Conservation (phyloP, 1,140 invertebrate genomes). For the Drosophila ercepeae region DNA sequence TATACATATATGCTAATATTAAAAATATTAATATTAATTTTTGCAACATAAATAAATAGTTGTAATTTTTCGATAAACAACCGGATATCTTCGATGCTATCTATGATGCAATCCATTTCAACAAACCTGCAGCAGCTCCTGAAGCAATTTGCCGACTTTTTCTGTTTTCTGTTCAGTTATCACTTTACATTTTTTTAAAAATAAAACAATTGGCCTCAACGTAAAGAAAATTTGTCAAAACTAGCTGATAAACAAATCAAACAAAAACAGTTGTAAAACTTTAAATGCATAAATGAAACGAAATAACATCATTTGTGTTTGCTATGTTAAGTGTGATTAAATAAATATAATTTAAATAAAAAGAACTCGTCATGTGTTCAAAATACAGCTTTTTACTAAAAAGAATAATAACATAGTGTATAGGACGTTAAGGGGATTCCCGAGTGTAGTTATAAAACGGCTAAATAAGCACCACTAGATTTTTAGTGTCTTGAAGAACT, state of each 20-base stretch:
- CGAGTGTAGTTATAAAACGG: not conserved
- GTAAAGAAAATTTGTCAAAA: conserved; percentile 35
- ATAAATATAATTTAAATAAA: conserved; percentile 79
- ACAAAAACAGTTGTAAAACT: conserved; percentile 66
- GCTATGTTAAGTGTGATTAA: conserved; percentile 78
- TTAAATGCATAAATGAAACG: conserved; percentile 65
- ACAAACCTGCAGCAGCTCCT: conserved; percentile 30
- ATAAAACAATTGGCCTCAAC: conserved; percentile 32
- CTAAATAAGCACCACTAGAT: not conserved
- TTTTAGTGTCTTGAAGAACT: not conserved
- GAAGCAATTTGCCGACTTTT: conserved; percentile 29
- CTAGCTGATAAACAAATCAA: conserved; percentile 48
- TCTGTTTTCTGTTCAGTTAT: conserved; percentile 41
- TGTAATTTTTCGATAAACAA: conserved; percentile 62
- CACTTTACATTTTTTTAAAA: conserved; percentile 31
- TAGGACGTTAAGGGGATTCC: no score
- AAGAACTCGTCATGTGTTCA: not conserved
- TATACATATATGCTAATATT: conserved; percentile 81
- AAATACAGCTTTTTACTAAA: not conserved
- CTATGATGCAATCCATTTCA: conserved; percentile 22
- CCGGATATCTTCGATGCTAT: conserved; percentile 33
- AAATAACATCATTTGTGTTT: conserved; percentile 66
- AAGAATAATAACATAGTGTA: not conserved
- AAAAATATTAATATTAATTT: conserved; percentile 82
- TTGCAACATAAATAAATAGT: conserved; percentile 79